These are phyloP conservation scores for Blera fallax DNA, from an alignment of 2,888 invertebrate species.

Conservation along the genomic window DNA sequence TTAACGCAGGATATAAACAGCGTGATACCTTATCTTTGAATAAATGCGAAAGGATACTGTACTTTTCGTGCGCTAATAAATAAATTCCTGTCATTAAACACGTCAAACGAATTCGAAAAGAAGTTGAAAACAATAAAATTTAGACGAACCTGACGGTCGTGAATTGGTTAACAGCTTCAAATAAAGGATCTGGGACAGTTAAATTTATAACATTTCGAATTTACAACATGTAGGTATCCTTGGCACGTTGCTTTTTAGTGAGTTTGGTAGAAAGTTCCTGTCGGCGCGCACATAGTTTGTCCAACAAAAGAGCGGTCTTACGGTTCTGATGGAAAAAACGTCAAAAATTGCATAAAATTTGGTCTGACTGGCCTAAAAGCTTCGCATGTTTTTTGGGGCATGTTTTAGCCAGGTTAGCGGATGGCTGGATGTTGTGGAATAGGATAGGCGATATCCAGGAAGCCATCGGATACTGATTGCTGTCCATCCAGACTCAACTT, in stretches of 20 bases:
- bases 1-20: constrained; percentile 14
- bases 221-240: not conserved
- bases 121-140: not conserved
- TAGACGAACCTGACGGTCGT: not conserved
- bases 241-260: not conserved
- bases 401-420: too few relatives aligned
- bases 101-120: not conserved
- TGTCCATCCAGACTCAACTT: too few relatives aligned
- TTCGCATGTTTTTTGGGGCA: too few relatives aligned
- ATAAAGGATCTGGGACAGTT: not conserved
- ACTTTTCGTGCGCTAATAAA: not conserved
- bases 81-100: constrained; percentile 10
- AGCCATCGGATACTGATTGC: too few relatives aligned
- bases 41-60: not conserved
- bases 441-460: too few relatives aligned
- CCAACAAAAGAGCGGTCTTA: not conserved
- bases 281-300: not conserved
- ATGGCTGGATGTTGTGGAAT: too few relatives aligned
- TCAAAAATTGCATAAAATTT: too few relatives aligned
- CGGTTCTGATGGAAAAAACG: too few relatives aligned
- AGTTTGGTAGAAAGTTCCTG: not conserved
- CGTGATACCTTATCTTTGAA: not conserved
- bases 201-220: not conserved
- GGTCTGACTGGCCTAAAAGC: too few relatives aligned
- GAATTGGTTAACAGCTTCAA: not conserved